Evolutionary conservation across 2,113 vertebrate genomes (phyloP).

Genomic region (Herpetotheres cachinnans): DNA sequence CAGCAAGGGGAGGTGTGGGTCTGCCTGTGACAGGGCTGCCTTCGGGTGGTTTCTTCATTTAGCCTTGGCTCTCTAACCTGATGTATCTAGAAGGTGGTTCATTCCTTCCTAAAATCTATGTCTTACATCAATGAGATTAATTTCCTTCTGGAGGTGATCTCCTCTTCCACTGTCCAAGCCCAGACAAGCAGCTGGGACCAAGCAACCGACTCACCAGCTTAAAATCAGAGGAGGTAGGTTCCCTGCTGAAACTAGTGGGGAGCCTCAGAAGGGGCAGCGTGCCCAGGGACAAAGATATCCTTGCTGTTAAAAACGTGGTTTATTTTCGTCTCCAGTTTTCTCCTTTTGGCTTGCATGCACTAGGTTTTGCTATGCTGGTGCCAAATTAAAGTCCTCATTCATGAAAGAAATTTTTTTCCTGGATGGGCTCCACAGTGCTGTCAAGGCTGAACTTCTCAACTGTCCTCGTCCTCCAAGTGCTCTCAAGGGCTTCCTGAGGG

Average conservation of each 20-base stretch:
- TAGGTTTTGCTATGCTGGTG: background rate
- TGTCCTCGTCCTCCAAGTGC: background rate
- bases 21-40: background rate
- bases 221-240: background rate
- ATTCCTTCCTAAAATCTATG: background rate
- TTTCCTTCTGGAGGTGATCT: background rate
- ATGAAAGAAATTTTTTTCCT: background rate
- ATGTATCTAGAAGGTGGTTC: background rate
- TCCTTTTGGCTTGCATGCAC: background rate
- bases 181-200: background rate
- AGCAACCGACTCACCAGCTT: background rate
- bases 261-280: background rate
- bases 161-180: background rate
- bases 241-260: background rate
- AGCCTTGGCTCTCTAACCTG: background rate
- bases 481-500: background rate
- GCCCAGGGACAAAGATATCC: background rate
- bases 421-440: background rate
- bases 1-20: background rate
- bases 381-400: background rate
- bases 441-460: background rate
- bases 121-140: background rate
- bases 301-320: background rate
- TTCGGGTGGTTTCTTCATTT: background rate
- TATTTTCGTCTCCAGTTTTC: background rate